Evolutionary conservation across 2,888 invertebrate species (phyloP).

Genomic region (Selenia dentaria): DNA sequence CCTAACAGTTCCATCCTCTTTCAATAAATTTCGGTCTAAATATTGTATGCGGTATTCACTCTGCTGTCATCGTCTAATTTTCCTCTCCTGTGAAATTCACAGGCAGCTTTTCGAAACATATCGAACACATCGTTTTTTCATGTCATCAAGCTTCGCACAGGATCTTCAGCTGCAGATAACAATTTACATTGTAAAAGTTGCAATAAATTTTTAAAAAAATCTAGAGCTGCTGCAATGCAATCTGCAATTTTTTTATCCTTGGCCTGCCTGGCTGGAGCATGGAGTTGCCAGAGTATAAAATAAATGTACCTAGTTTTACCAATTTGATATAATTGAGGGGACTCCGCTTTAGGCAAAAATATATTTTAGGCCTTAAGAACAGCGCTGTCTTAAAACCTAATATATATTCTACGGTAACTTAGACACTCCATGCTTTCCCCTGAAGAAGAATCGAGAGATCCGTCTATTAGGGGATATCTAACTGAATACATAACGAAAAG

Average conservation of each 20-base stretch:
- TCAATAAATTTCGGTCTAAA: conserved; percentile 44
- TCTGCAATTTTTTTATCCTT: conserved; percentile 65
- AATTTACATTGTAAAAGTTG: conserved; percentile 60
- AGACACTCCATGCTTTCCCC: no score
- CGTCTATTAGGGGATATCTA: no score
- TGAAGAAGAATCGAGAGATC: no score
- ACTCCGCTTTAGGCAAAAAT: no score
- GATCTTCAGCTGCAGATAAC: conserved; percentile 20
- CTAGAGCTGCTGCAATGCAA: conserved; percentile 54
- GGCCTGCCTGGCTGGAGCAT: no score
- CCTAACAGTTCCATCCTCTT: conserved; percentile 40
- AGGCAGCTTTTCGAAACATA: conserved; percentile 54
- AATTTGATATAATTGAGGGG: no score
- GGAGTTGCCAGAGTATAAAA: no score
- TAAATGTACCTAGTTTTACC: no score
- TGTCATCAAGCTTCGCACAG: conserved; percentile 52
- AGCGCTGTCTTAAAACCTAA: no score
- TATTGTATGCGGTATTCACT: conserved; percentile 71
- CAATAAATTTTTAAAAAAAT: conserved; percentile 60
- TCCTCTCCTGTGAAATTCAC: conserved; percentile 53
- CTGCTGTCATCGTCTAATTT: conserved; percentile 52
- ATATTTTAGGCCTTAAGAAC: no score
- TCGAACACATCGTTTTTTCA: conserved; percentile 46
- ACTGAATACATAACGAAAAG: no score
- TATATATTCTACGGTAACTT: no score